Percentiles rank a stretch among this genome's conserved stretches.
These are phyloP conservation scores for Drosophila rufa DNA, from an alignment of 1,140 invertebrate species.

Conservation along the genomic window DNA sequence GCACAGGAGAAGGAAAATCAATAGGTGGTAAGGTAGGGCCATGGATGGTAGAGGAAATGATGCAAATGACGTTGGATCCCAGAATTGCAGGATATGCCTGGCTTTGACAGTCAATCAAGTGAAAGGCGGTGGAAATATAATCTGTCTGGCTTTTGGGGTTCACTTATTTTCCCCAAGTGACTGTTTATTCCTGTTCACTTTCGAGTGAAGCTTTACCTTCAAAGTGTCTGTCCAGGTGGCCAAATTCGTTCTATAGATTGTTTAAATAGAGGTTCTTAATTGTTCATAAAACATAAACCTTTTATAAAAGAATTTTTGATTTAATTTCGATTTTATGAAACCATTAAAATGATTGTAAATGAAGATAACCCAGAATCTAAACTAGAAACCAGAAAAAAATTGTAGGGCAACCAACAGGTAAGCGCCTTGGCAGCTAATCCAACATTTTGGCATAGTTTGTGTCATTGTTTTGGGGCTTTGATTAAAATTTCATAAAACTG, in stretches of 20 bases:
- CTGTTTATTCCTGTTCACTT: constrained; percentile 21
- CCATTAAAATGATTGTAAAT: not conserved
- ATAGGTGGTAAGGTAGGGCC: constrained; percentile 15
- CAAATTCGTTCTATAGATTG: too few species aligned
- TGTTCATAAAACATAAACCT: too few species aligned
- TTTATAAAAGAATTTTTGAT: too few species aligned
- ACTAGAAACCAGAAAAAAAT: too few species aligned
- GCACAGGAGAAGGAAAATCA: constrained; percentile 26
- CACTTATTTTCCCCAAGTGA: not conserved
- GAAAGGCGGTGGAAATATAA: constrained; percentile 33
- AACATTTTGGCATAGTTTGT: constrained; percentile 35
- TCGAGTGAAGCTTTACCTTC: not conserved
- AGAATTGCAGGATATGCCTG: constrained; percentile 18
- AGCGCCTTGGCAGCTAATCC: constrained; percentile 14
- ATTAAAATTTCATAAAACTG: constrained; percentile 63
- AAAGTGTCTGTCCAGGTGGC: not conserved
- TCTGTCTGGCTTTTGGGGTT: constrained; percentile 36
- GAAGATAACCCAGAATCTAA: not conserved
- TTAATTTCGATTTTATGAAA: too few species aligned
- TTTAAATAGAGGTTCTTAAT: too few species aligned
- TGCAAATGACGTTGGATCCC: constrained; percentile 17
- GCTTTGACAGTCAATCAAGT: constrained; percentile 58
- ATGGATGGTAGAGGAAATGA: constrained; percentile 5
- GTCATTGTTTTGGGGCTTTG: constrained; percentile 9
- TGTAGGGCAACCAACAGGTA: constrained; percentile 16